Conservation (phyloP, 2,797 vertebrate genomes). For the Hippopotamyrus pictus region DNA sequence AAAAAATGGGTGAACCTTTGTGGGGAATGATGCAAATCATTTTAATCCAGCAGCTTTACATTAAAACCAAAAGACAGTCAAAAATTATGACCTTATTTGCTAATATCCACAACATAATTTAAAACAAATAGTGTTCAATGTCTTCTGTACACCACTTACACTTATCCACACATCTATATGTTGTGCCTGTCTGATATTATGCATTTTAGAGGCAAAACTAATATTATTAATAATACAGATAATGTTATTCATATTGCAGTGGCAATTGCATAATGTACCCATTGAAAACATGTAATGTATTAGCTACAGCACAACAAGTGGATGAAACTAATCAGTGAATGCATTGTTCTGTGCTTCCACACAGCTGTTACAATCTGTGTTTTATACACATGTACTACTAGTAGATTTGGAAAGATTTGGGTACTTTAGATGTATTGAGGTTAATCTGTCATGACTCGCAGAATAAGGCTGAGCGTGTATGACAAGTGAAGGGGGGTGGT, state of each 20-base stretch:
- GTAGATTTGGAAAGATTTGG: slow-evolving; percentile 31
- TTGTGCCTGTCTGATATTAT: background rate
- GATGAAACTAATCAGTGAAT: background rate
- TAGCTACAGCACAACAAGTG: background rate
- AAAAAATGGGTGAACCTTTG: background rate
- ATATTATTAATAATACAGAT: background rate
- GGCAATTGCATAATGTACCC: background rate
- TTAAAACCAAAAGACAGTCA: background rate
- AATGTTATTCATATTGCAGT: background rate
- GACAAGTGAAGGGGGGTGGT: slow-evolving; percentile 16
- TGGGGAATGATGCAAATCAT: background rate
- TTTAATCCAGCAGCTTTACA: background rate
- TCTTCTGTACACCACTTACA: background rate
- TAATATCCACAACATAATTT: background rate
- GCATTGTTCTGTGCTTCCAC: background rate
- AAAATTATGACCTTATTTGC: background rate
- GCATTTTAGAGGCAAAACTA: background rate
- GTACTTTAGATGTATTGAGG: slow-evolving; percentile 36
- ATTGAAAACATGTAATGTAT: background rate
- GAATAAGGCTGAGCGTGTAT: background rate
- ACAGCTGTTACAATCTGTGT: background rate
- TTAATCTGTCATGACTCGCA: slow-evolving; percentile 34
- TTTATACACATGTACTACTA: slow-evolving; percentile 8
- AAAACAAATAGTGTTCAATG: background rate
- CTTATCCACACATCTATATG: background rate